Evolutionary conservation across 2,888 invertebrate species (phyloP), one percentile per base, ranked within the genome.

Genomic region (Orthosia gracilis): DNA sequence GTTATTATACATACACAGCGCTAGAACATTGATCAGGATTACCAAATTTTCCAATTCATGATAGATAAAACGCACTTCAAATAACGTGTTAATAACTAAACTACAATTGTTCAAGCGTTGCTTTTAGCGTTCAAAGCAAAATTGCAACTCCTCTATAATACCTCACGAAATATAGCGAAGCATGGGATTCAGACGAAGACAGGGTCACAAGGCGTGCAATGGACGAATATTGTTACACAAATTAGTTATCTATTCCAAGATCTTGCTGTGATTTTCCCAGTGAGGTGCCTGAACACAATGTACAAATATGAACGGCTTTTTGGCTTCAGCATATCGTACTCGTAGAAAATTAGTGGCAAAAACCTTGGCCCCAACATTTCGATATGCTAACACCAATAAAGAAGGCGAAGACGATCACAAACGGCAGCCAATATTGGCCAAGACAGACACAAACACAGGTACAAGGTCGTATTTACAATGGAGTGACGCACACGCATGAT

Each of bases 381-480:
- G 18, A 85, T 87, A 88, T 88, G 88, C 87, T 88, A 78, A 84
- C 79, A 85, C 88, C 89, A 89, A 84, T 80, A 87, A 73, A 75
- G 82, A 68, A 59, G 83, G 83, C 82, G 68, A 74, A 85, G 87
- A 91, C 89, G 73, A 77, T 89, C 89, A 91, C 87, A 90, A 81
- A 88, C 83, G 86, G 80, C 76, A 69, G 80, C 87, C 81, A 85
- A 89, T 80, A 68, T 85, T 81, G 85, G 87, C 85, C 76, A 81
- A 88, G 89, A 90, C 91, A 83, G 84, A 89, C 89, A 92, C 88
- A 91, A 88, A 91, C 91, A 91, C 76, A 84, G 85, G 86, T 87
- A 85, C 85, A 84, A 84, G 84, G 85, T 84, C 82, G 74, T 92
- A 94, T 94, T 76, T 94, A 94, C 93, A 94, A 86, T 89, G 89